A percentile compares a stretch with the other conserved stretches of the same genome.
Evolutionary conservation across 2,888 invertebrate genomes (phyloP).

Genomic region (Torymus aiolomorphi): DNA sequence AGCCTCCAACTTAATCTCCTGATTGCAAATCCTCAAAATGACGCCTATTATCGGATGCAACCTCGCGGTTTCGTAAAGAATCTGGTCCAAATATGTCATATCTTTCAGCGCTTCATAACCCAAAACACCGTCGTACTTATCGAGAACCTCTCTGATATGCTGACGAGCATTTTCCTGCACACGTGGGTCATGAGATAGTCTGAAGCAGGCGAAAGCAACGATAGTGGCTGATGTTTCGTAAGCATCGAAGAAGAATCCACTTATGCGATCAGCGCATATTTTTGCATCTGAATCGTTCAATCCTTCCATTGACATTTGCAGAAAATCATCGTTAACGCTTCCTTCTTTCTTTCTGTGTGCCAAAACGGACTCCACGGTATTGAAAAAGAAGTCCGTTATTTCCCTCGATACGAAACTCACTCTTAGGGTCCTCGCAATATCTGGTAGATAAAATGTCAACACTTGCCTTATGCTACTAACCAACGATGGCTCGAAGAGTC

Average conservation of each 20-base stretch:
- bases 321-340: conserved; percentile 70
- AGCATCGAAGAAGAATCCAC: conserved; percentile 77
- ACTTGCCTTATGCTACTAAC: conserved; percentile 42
- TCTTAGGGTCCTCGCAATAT: conserved; percentile 49
- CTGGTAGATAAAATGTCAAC: conserved; percentile 56
- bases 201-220: conserved; percentile 75
- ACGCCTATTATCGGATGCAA: conserved; percentile 46
- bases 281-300: background rate
- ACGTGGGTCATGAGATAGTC: conserved; percentile 74
- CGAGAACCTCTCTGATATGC: conserved; percentile 73
- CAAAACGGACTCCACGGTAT: conserved; percentile 61
- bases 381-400: conserved; percentile 62
- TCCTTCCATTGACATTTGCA: conserved; percentile 75
- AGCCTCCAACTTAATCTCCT: conserved; percentile 58
- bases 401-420: conserved; percentile 58
- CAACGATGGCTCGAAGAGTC: conserved; percentile 61
- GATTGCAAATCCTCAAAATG: conserved; percentile 58
- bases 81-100: conserved; percentile 78
- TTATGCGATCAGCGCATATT: conserved; percentile 66
- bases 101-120: conserved; percentile 76
- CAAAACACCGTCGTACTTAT: conserved; percentile 69
- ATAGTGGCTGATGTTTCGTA: conserved; percentile 77
- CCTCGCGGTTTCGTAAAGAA: conserved; percentile 70
- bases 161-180: conserved; percentile 75
- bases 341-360: conserved; percentile 64